A percentile compares a stretch with the other conserved stretches of the same genome.
These are phyloP conservation scores for Himalopsyche tibetana DNA, from an alignment of 2,888 invertebrate species.

Conservation along the genomic window DNA sequence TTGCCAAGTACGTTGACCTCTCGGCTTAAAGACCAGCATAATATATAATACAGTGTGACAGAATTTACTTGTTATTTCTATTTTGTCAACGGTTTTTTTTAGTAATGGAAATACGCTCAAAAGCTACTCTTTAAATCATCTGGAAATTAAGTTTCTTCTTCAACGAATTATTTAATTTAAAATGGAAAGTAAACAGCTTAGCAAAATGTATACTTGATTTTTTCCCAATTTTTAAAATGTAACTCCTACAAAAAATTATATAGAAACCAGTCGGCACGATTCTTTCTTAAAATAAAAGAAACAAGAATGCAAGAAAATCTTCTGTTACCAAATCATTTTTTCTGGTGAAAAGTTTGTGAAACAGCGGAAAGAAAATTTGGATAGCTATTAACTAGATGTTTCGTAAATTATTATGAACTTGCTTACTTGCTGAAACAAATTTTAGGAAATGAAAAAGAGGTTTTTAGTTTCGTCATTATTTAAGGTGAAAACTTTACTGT, in stretches of 20 bases:
- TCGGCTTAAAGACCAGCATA: no score
- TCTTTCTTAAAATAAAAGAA: neutral
- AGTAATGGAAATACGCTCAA: no score
- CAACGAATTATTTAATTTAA: neutral
- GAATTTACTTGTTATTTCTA: no score
- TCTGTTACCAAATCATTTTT: neutral
- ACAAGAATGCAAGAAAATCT: neutral
- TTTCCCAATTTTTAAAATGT: neutral
- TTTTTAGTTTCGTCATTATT: no score
- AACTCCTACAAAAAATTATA: neutral
- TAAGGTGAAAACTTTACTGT: no score
- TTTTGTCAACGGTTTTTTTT: no score
- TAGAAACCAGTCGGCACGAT: neutral
- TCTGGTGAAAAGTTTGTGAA: neutral
- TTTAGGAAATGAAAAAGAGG: no score
- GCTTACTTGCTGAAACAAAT: no score
- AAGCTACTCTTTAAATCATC: no score
- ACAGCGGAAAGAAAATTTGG: neutral
- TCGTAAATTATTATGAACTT: neutral
- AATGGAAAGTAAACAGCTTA: neutral
- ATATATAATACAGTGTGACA: no score
- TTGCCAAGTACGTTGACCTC: no score
- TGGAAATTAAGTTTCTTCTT: constrained; percentile 1
- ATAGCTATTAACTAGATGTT: neutral
- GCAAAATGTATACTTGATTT: neutral